phyloP scores from a whole-genome alignment of 2,113 vertebrate species.

The Aegithalos caudatus region DNA sequence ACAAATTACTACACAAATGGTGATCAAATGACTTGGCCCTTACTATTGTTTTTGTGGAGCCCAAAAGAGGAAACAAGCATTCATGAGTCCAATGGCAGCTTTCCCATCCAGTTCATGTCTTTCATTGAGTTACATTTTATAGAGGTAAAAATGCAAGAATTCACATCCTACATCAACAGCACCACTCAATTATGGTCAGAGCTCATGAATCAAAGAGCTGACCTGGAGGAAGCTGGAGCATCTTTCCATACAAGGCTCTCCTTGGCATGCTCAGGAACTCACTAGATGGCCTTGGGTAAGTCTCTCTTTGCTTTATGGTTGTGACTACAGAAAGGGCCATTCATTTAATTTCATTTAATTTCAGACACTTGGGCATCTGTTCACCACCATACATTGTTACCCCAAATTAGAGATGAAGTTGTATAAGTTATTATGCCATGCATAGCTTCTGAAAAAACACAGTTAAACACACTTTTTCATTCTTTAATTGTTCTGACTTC shows the following conservation, averaged over 20 bases:
- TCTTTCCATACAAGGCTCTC: background rate
- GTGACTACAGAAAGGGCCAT: background rate
- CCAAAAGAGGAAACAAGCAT: background rate
- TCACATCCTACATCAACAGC: background rate
- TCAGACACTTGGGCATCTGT: background rate
- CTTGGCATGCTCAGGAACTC: background rate
- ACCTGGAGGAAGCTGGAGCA: background rate
- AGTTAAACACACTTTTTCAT: background rate
- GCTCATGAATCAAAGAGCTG: background rate
- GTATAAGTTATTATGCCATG: rapidly evolving
- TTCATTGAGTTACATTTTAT: background rate
- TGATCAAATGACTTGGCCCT: background rate
- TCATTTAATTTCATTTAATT: background rate
- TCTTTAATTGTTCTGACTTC: background rate
- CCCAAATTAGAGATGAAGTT: background rate
- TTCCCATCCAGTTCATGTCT: background rate
- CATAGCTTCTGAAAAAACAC: background rate
- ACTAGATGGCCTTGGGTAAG: background rate
- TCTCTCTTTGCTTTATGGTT: background rate
- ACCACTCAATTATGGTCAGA: background rate
- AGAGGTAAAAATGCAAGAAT: background rate
- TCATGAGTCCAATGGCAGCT: background rate
- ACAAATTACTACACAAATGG: background rate
- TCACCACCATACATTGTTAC: background rate
- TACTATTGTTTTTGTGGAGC: background rate